Evolutionary conservation across 2,888 invertebrate species (phyloP).

Genomic region (Microplitis manilae): DNA sequence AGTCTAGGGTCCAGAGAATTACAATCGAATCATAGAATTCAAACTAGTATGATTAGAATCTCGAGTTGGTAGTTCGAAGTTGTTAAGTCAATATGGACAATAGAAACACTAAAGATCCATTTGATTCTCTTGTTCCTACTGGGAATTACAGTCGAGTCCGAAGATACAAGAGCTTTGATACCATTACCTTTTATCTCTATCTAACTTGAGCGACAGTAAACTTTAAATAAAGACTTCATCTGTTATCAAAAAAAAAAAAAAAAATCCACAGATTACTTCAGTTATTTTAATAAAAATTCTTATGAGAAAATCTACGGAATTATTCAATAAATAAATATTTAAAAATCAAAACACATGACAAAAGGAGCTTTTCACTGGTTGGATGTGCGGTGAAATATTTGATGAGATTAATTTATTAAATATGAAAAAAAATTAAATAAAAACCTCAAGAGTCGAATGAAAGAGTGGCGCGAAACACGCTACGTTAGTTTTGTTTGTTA

Average conservation of each 20-base stretch:
- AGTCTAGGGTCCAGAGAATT: background rate
- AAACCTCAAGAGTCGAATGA: background rate
- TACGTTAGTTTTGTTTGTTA: background rate
- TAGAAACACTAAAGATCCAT: background rate
- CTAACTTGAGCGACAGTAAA: background rate
- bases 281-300: no score
- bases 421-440: background rate
- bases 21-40: background rate
- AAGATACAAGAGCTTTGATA: background rate
- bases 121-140: background rate
- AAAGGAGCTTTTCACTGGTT: background rate
- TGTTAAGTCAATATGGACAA: background rate
- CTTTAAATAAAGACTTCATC: background rate
- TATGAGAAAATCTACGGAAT: no score
- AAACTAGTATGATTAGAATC: background rate
- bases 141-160: background rate
- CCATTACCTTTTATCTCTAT: background rate
- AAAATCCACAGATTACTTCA: no score
- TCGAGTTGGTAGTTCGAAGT: background rate
- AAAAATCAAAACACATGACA: no score
- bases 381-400: background rate
- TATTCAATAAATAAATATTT: no score
- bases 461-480: background rate
- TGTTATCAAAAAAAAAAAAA: background rate
- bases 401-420: background rate